Evolutionary conservation across 2,888 invertebrate species (phyloP).

Genomic region (Parochlus steinenii): DNA sequence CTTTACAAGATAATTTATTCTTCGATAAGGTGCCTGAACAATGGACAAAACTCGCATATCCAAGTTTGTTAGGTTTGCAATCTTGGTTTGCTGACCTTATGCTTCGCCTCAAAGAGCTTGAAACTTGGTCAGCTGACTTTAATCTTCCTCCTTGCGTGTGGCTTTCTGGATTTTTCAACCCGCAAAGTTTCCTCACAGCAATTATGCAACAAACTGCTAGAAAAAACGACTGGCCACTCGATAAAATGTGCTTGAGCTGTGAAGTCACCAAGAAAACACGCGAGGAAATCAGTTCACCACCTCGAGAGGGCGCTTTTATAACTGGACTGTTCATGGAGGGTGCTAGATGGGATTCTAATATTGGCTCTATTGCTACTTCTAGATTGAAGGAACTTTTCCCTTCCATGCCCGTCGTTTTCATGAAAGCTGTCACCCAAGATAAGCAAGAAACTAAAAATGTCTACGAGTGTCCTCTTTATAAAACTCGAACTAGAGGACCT

Average conservation of each 20-base stretch:
- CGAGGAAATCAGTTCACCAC: slow-evolving; percentile 70
- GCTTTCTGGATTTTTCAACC: slow-evolving; percentile 93
- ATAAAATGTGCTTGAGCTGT: slow-evolving; percentile 88
- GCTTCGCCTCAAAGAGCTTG: slow-evolving; percentile 59
- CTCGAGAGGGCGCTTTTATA: slow-evolving; percentile 82
- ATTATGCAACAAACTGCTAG: slow-evolving; percentile 96
- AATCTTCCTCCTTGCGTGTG: slow-evolving; percentile 76
- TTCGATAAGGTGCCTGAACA: slow-evolving; percentile 75
- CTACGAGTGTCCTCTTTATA: slow-evolving; percentile 89
- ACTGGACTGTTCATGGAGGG: slow-evolving; percentile 87
- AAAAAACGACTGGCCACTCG: slow-evolving; percentile 90
- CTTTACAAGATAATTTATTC: slow-evolving; percentile 65
- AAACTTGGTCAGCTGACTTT: slow-evolving; percentile 81
- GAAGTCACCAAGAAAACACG: slow-evolving; percentile 82
- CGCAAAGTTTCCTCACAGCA: slow-evolving; percentile 89
- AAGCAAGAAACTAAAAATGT: slow-evolving; percentile 75
- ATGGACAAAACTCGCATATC: slow-evolving; percentile 80
- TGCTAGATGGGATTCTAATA: slow-evolving; percentile 74
- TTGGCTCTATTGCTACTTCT: slow-evolving; percentile 68
- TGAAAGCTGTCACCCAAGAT: slow-evolving; percentile 75
- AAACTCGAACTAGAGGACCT: slow-evolving; percentile 73
- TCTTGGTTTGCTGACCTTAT: slow-evolving; percentile 81
- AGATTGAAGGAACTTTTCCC: slow-evolving; percentile 80
- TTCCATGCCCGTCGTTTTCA: slow-evolving; percentile 74
- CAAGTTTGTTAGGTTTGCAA: slow-evolving; percentile 64